Evolutionary conservation across 2,888 invertebrate species (phyloP), one percentile per base, ranked within the genome.

Genomic region (Chrysolina haemoptera): DNA sequence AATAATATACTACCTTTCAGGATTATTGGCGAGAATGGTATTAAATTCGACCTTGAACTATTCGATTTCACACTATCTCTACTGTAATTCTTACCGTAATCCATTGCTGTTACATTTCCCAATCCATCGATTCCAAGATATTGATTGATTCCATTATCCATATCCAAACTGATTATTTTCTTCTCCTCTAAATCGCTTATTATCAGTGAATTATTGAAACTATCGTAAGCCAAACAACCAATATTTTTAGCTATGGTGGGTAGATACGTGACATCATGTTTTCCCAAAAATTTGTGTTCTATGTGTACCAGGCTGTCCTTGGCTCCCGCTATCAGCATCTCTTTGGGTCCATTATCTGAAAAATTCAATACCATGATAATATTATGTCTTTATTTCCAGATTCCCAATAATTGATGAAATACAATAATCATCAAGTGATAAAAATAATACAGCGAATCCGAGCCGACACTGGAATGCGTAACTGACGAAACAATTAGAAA

Each of bases 191-290:
- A 87, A 83, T 93, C 92, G 50, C 90, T 90, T 11, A 92, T 85
- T 66, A 89, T 87, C 1, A 90, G 73, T 0, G 83, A 88, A 82
- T 92, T 90, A 73, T 89, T 89, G 0, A 89, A 78, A 3, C 89
- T 90, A 80, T 95, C 92, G 80, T 92, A 94, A 0, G 93, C 91
- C 86, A 96, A 87, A 16, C 93, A 93, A 63, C 92, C 92, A 14
- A 94, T 91, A 9, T 90, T 88, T 70, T 89, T 88, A 0, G 90
- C 89, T 67, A 88, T 84, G 70, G 83, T 74, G 59, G 81, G 84
- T 70, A 85, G 82, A 10, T 80, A 77, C 20, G 88, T 88, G 0
- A 90, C 87, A 79, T 90, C 90, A 2, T 94, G 93, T 79, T 91
- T 92, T 3, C 95, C 94, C 35, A 95, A 88, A 0, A 89, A 81